Evolutionary conservation across 2,797 vertebrate genomes (phyloP).

Genomic region (Phyllotis vaccarum): DNA sequence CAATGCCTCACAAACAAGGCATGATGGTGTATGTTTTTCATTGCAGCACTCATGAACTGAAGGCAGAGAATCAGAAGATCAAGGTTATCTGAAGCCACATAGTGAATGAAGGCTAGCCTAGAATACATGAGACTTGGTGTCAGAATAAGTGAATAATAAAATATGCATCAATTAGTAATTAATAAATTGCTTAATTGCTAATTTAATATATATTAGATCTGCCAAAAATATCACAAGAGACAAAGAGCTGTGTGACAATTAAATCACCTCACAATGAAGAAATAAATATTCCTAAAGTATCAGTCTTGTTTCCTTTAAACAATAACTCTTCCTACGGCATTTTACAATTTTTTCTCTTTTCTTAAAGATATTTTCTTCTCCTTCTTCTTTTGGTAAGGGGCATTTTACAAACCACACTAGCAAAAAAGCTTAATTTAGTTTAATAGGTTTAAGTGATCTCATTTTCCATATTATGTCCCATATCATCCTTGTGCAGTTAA

Average conservation of each 20-base stretch:
- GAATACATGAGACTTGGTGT: neutral
- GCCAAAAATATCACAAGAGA: neutral
- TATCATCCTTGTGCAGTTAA: rapidly evolving
- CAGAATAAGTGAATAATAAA: neutral
- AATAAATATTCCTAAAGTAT: neutral
- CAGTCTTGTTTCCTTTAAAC: neutral
- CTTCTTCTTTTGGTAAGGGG: neutral
- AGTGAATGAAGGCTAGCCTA: neutral
- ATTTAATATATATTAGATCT: neutral
- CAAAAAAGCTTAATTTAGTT: slow-evolving; percentile 1
- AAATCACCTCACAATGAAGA: neutral
- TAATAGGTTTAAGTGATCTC: neutral
- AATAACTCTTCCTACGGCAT: neutral
- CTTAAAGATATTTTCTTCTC: neutral
- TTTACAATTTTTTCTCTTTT: neutral
- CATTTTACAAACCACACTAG: neutral
- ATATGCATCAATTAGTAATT: neutral
- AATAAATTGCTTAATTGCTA: neutral
- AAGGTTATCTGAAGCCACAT: neutral
- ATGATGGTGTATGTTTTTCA: neutral
- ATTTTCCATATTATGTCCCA: neutral
- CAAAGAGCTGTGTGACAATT: neutral
- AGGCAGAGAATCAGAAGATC: neutral
- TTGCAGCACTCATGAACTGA: neutral
- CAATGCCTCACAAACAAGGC: neutral